Evolutionary conservation across 2,888 invertebrate species (phyloP), one percentile per base, ranked within the genome.

Genomic region (Mycalesis mineus): DNA sequence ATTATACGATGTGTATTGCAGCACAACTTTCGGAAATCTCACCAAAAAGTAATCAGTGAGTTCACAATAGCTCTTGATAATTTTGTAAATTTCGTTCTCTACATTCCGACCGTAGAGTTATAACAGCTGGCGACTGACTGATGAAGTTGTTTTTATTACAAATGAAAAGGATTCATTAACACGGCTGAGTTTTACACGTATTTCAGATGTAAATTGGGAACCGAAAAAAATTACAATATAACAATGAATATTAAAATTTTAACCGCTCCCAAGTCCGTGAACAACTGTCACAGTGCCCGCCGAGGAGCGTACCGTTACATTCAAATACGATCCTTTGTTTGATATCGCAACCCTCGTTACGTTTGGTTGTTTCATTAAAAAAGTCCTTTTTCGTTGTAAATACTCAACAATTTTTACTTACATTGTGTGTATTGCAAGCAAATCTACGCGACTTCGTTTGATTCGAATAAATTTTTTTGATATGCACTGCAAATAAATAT

Each of bases 181-280:
- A 37, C 8, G 1, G 47, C 29, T 39, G 28, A n/a, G 39, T 33
- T n/a, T 28, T 39, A 5, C 13, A 47, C 22, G 44, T 13, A 14
- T 31, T 45, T 53, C 41, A 11, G 22, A 41, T 48, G 36, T 29
- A 36, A 31, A 36, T 28, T 14, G 28, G 17, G 31, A 1, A 52
- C 33, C 42, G 42, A 42, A 33, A 33, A 28, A 52, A 33, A 42
- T 42, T 52, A 33, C 17, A 41, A 41, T 31, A 11, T n/a, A 40
- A 41, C 51, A 41, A 51, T 51, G 40, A 51, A 51, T 42, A 52
- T 52, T 52, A 42, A 42, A 52, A 42, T 52, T 42, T 52, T 29
- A 33, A 52, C 42, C 17, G 52, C 42, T 33, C 42, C 17, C 17
- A 14, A 17, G 33, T 33, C 17, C 11, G n/a, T 17, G 31, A 17